These are phyloP conservation scores for Oplegnathus fasciatus DNA, from an alignment of 2,113 vertebrate species.

Conservation along the genomic window DNA sequence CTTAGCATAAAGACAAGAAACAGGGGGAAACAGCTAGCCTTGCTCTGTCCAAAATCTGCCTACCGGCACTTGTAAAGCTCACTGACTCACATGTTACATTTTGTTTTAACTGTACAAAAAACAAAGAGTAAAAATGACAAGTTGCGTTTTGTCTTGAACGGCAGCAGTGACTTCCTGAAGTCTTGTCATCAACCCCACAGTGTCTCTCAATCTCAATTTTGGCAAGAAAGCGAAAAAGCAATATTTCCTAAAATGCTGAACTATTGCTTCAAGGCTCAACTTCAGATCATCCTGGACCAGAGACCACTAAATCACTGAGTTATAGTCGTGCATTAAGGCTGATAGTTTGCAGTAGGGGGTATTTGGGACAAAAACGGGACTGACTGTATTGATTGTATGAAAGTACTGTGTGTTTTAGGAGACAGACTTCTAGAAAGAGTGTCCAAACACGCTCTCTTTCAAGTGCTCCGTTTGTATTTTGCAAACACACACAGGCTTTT, in stretches of 20 bases:
- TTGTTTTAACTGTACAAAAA: neutral
- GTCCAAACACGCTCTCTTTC: slow-evolving; percentile 47
- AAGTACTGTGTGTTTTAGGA: slow-evolving; percentile 32
- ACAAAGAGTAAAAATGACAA: neutral
- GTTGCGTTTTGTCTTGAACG: neutral
- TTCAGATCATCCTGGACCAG: slow-evolving; percentile 17
- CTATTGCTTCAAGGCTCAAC: neutral
- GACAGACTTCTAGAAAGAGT: slow-evolving; percentile 47
- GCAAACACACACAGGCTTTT: slow-evolving; percentile 35
- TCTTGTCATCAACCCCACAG: neutral
- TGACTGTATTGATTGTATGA: neutral
- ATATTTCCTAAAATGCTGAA: slow-evolving; percentile 15
- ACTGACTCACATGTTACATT: neutral
- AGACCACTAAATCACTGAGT: neutral
- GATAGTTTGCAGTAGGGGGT: neutral
- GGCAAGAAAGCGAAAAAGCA: slow-evolving; percentile 5
- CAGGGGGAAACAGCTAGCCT: neutral
- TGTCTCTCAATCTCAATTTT: slow-evolving; percentile 9
- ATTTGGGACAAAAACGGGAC: neutral
- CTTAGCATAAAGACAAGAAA: neutral
- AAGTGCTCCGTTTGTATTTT: slow-evolving; percentile 22
- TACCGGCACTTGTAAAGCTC: neutral
- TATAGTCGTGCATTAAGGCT: neutral
- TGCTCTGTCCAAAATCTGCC: neutral
- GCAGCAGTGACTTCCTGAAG: neutral